These are phyloP conservation scores for Pelobates fuscus DNA, from an alignment of 2,113 vertebrate genomes.

Conservation along the genomic window DNA sequence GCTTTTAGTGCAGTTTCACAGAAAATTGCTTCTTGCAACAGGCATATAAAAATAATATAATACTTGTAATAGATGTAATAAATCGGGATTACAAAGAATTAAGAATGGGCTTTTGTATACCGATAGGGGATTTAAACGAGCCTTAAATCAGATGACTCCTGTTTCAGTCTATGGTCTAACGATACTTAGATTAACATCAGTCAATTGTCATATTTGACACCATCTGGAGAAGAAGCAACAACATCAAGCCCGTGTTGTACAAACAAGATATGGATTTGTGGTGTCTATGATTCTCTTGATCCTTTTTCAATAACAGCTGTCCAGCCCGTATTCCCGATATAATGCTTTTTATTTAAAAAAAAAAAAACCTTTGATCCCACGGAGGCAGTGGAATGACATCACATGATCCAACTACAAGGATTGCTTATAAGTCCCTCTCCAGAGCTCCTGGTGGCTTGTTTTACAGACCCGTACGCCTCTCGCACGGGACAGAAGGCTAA, in stretches of 20 bases:
- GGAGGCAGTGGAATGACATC: too few relatives aligned
- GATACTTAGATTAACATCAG: background rate
- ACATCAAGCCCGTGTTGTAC: background rate
- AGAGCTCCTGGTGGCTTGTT: background rate
- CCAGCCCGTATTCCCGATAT: background rate
- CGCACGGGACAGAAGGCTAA: slow-evolving; percentile 15
- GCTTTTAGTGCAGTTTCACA: slow-evolving; percentile 47
- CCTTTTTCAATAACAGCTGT: background rate
- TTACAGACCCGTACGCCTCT: background rate
- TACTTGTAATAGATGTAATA: too few relatives aligned
- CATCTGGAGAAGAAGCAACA: slow-evolving; percentile 2
- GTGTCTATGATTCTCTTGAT: background rate
- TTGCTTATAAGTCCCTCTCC: background rate
- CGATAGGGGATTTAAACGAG: background rate
- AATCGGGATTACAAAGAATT: too few relatives aligned
- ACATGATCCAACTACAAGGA: slow-evolving; percentile 16
- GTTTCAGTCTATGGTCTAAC: background rate
- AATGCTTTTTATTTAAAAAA: too few relatives aligned
- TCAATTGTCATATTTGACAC: background rate
- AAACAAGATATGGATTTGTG: background rate
- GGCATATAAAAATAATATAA: too few relatives aligned
- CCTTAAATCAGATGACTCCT: background rate
- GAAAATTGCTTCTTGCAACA: slow-evolving; percentile 31
- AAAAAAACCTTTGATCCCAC: too few relatives aligned
- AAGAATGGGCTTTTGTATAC: background rate